phyloP scores from a whole-genome alignment of 2,888 invertebrate genomes.

The Cantharis nigra region DNA sequence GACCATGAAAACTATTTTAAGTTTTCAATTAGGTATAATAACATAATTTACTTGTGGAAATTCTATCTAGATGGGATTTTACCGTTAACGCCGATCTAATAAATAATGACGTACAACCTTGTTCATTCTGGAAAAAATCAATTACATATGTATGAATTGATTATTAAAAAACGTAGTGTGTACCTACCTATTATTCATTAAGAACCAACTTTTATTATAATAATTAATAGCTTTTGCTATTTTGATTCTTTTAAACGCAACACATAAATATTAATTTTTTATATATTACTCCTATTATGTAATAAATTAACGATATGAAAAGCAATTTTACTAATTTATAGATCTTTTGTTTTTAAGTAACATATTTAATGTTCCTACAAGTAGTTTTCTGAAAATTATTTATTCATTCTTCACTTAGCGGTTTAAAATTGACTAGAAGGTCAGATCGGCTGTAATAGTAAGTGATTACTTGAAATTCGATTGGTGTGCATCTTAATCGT shows the following conservation, averaged over 20 bases:
- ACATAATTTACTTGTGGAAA: not conserved
- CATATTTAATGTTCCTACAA: not conserved
- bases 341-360: not conserved
- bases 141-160: not conserved
- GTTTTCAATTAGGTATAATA: not conserved
- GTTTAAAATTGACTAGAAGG: no score
- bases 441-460: no score
- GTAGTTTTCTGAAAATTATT: not conserved
- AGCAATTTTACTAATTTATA: not conserved
- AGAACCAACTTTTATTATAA: no score
- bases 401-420: not conserved
- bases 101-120: not conserved
- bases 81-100: not conserved
- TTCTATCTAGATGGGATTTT: not conserved
- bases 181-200: no score
- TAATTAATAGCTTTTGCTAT: not conserved
- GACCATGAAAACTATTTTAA: not conserved
- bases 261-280: not conserved
- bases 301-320: not conserved
- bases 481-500: no score
- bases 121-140: not conserved
- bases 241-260: not conserved
- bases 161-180: no score
- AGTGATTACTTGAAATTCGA: no score
- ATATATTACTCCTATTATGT: not conserved